A percentile compares a stretch with the other conserved stretches of the same genome.
These are phyloP conservation scores for Oegoconia quadripuncta DNA, from an alignment of 2,888 invertebrate genomes.

Conservation along the genomic window DNA sequence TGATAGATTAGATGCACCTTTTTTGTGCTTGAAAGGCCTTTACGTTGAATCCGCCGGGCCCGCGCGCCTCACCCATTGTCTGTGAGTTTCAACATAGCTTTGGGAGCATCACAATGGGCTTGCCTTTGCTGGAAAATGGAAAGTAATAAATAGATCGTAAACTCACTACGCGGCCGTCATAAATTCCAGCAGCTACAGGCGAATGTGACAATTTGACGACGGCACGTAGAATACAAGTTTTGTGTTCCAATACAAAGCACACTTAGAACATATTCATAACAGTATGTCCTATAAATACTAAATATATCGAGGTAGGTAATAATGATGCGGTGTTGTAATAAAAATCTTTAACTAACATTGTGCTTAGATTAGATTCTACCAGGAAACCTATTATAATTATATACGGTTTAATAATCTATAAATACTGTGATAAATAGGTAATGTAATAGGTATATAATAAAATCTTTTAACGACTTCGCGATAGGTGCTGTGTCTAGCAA, in stretches of 20 bases:
- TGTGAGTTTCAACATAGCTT: conserved; percentile 41
- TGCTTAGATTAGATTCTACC: no score
- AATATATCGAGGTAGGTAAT: not conserved
- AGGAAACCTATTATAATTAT: no score
- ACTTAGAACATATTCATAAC: not conserved
- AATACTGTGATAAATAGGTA: no score
- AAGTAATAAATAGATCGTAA: conserved; percentile 54
- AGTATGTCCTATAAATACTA: not conserved
- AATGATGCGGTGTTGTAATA: not conserved
- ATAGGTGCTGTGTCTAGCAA: no score
- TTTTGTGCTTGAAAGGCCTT: conserved; percentile 41
- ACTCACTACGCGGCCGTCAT: conserved; percentile 41
- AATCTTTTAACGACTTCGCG: no score
- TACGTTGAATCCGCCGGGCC: conserved; percentile 44
- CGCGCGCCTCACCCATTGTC: conserved; percentile 46
- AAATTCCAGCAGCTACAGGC: conserved; percentile 36
- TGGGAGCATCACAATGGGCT: conserved; percentile 37
- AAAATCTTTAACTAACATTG: no score
- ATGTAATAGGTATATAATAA: no score
- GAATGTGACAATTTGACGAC: conserved; percentile 38
- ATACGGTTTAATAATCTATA: no score
- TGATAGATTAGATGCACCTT: conserved; percentile 72
- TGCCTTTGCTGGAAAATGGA: conserved; percentile 35
- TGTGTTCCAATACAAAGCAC: not conserved
- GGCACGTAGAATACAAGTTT: not conserved